These are phyloP conservation scores for Grus americana DNA, from an alignment of 2,113 vertebrate species.

Conservation along the genomic window DNA sequence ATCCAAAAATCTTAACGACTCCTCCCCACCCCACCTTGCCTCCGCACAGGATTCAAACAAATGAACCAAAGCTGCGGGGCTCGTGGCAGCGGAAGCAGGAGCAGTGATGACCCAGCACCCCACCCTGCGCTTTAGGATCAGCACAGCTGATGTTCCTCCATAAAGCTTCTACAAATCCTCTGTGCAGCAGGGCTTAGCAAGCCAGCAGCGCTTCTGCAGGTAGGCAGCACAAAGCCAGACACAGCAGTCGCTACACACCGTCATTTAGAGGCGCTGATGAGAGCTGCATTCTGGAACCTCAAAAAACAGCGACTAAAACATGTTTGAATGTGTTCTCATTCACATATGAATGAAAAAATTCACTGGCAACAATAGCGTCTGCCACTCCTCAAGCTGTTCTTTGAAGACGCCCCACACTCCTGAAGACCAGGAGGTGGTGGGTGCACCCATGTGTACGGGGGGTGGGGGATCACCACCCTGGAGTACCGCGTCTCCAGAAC, in stretches of 20 bases:
- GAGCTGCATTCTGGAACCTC: background rate
- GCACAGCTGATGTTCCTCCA: background rate
- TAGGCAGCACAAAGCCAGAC: background rate
- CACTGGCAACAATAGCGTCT: background rate
- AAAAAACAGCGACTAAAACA: background rate
- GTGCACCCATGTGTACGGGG: background rate
- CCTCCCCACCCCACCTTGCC: too few species aligned
- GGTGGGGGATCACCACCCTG: background rate
- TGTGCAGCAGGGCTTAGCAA: background rate
- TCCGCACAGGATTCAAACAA: fast-evolving
- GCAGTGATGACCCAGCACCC: background rate
- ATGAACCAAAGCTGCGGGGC: background rate
- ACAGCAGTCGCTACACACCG: fast-evolving
- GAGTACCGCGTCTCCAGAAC: background rate
- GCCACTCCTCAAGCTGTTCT: background rate
- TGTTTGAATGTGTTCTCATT: background rate
- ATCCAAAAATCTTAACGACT: background rate
- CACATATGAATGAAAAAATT: background rate
- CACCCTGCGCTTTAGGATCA: background rate
- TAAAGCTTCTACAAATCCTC: background rate
- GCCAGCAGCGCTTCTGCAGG: background rate
- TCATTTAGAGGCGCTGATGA: background rate
- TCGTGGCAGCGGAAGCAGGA: background rate
- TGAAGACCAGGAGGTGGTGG: too few species aligned
- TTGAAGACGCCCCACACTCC: background rate